These are phyloP conservation scores for Tenebrio molitor DNA, from an alignment of 1,140 invertebrate genomes.

Conservation along the genomic window DNA sequence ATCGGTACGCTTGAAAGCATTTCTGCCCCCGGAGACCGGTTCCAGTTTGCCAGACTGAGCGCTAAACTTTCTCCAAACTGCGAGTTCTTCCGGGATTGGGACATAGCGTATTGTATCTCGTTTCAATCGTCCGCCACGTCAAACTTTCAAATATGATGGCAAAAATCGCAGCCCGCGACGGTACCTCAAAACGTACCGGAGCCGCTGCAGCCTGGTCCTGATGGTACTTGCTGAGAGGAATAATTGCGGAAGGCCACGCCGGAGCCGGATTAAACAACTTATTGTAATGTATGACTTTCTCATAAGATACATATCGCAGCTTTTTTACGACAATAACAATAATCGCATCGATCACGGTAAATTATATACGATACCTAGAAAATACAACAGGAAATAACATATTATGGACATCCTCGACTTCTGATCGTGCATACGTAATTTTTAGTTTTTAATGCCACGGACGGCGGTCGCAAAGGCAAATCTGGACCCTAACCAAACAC, in stretches of 20 bases:
- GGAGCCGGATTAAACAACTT: constrained; percentile 28
- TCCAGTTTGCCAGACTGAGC: constrained; percentile 49
- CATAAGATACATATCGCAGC: constrained; percentile 37
- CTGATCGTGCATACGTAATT: constrained; percentile 28
- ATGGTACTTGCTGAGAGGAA: not conserved
- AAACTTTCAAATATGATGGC: constrained; percentile 41
- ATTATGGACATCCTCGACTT: constrained; percentile 44
- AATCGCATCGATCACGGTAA: constrained; percentile 34
- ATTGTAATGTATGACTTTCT: constrained; percentile 31
- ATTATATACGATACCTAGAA: constrained; percentile 36
- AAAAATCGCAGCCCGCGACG: not conserved
- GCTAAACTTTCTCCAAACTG: constrained; percentile 51
- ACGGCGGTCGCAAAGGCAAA: not conserved
- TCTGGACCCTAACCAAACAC: constrained; percentile 7
- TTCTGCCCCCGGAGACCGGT: constrained; percentile 49
- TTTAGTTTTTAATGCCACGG: constrained; percentile 3
- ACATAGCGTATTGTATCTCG: constrained; percentile 43
- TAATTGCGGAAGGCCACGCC: constrained; percentile 1
- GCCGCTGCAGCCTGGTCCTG: too few species aligned
- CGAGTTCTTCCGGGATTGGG: constrained; percentile 48
- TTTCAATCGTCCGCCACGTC: constrained; percentile 37
- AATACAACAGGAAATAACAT: constrained; percentile 44
- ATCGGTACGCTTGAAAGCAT: constrained; percentile 46
- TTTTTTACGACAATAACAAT: constrained; percentile 41
- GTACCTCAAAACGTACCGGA: too few species aligned